Base-by-base conservation (phyloP, 1,140 invertebrate species). In the Idris sp. region DNA sequence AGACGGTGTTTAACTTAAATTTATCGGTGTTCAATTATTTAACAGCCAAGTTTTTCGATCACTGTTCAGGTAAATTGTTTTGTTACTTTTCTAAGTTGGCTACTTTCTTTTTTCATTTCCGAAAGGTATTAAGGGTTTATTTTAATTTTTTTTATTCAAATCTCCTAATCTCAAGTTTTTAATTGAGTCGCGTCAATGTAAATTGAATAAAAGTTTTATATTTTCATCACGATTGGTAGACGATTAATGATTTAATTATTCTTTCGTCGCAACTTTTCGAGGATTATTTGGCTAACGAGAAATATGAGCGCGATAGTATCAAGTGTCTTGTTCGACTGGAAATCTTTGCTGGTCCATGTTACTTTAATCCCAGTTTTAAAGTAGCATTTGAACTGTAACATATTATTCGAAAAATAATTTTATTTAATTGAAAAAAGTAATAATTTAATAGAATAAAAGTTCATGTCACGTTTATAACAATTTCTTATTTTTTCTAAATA, bases 191-290 rank as follows among this genome's bases (percentile, higher is more conserved):
- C 11, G 18, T 19, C 22, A 53, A 40, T 38, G 14, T 53, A 26
- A n/a, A 26, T 14, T 8, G 35, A 38, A 53, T 54, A 40, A 40
- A 54, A 54, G 35, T 54, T 54, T 54, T 31, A 26, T 13, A 14
- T 28, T 54, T 18, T 30, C 26, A 31, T 48, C 26, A 53, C 31
- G 46, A 54, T 46, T 49, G 28, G 38, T 15, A 36, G 22, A n/a
- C 36, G 61, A 65, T 65, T 65, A 65, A 65, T 53, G 46, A 44
- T 53, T 51, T 51, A 33, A 64, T 64, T 64, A 43, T n/a, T 9
- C 26, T 43, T 13, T 18, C 26, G 15, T n/a, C 19, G 16, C 35
- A 14, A 35, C 18, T n/a, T 7, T 9, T 38, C 35, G 35, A 38
- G 11, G 16, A n/a, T n/a, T n/a, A 19, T 30, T 15, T n/a, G 36